Conservation (phyloP, 2,113 vertebrate genomes). For the Bubo bubo region DNA sequence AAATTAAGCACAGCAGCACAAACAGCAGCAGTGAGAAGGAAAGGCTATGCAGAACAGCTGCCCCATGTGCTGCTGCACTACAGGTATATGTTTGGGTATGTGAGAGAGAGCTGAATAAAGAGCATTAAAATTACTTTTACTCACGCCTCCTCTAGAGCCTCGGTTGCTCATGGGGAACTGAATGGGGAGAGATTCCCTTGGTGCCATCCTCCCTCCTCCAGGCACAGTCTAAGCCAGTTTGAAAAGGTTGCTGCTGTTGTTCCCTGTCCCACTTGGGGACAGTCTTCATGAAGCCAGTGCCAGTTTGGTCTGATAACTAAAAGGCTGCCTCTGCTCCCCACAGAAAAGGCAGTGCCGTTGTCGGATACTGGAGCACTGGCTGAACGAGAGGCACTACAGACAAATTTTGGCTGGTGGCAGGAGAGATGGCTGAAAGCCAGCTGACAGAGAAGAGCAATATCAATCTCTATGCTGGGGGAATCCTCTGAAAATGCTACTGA, state of each 20-base stretch:
- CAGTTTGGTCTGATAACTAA: background rate
- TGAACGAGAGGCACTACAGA: conserved; percentile 8
- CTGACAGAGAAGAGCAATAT: conserved; percentile 10
- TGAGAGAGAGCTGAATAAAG: background rate
- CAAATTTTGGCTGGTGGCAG: conserved; percentile 46
- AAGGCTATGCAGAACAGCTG: background rate
- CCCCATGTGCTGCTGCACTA: background rate
- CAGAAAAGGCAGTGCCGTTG: background rate
- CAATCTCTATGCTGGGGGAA: background rate
- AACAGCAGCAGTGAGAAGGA: conserved; percentile 48
- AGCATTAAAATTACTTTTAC: background rate
- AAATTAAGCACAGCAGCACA: conserved; percentile 55
- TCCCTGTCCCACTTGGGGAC: background rate
- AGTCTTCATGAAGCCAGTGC: background rate
- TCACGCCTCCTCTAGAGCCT: background rate
- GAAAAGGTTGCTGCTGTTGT: background rate
- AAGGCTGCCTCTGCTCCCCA: background rate
- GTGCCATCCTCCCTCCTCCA: background rate
- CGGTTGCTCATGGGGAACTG: background rate
- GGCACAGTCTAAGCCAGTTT: background rate
- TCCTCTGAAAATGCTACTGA: conserved; percentile 23
- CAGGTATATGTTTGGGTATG: background rate
- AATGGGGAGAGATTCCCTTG: background rate
- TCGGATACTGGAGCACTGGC: background rate
- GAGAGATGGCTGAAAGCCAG: conserved; percentile 56